These are phyloP conservation scores for Chrosomus eos DNA, from an alignment of 2,797 vertebrate species.

Conservation along the genomic window DNA sequence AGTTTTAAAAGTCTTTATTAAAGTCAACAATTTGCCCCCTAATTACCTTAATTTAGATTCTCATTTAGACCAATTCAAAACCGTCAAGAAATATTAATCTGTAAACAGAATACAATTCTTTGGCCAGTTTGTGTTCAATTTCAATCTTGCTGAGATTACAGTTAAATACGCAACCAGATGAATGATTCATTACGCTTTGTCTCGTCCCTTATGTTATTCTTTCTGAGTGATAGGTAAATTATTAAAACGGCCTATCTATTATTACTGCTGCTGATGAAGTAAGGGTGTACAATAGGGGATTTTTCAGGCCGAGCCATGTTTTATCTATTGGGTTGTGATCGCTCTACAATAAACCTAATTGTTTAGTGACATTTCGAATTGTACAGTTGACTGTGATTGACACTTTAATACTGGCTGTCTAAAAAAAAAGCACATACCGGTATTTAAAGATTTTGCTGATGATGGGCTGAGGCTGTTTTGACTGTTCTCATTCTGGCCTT, in stretches of 20 bases:
- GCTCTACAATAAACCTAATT: background rate
- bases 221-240: background rate
- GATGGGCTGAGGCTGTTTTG: conserved; percentile 22
- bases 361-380: background rate
- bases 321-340: background rate
- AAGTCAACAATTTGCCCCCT: background rate
- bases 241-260: background rate
- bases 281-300: background rate
- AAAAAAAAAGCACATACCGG: background rate
- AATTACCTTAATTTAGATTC: background rate
- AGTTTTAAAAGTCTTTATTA: background rate
- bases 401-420: background rate
- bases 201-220: background rate
- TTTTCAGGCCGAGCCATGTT: background rate
- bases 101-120: background rate
- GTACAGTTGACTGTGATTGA: conserved; percentile 2
- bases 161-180: background rate
- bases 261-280: background rate
- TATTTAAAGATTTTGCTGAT: background rate
- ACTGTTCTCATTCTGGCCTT: conserved; percentile 29
- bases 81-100: background rate
- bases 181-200: conserved; percentile 1
- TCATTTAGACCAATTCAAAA: background rate
- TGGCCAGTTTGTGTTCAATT: background rate
- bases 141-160: background rate